Percentiles rank a stretch among this genome's conserved stretches.
phyloP scores from a whole-genome alignment of 2,797 vertebrate species.

The Pangasius krempfi region DNA sequence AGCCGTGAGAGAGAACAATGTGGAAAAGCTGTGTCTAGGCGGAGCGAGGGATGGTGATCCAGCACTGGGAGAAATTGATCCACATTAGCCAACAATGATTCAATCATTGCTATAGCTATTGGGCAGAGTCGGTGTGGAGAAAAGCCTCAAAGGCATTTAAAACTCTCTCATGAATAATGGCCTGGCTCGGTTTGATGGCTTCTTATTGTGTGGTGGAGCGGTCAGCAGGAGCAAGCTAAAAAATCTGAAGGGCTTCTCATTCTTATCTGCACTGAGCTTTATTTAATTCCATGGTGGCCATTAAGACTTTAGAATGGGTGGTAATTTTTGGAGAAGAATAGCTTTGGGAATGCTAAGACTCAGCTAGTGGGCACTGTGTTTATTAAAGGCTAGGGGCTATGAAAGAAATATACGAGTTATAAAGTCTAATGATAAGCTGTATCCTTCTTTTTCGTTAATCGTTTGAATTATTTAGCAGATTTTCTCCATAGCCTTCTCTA shows the following conservation, averaged over 20 bases:
- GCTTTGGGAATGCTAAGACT: neutral
- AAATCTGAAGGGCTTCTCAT: neutral
- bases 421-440: neutral
- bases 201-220: slow-evolving; percentile 18
- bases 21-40: neutral
- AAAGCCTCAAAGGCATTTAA: slow-evolving; percentile 5
- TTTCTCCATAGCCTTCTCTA: neutral
- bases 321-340: neutral
- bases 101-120: neutral
- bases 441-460: neutral
- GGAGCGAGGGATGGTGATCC: neutral
- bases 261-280: neutral
- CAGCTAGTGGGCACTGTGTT: neutral
- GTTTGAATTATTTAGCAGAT: neutral
- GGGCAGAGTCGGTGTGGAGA: neutral
- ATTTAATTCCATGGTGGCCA: slow-evolving; percentile 9
- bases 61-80: neutral
- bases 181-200: slow-evolving; percentile 5
- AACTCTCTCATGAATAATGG: slow-evolving; percentile 17
- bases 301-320: neutral
- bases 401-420: neutral
- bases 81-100: neutral
- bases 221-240: slow-evolving; percentile 6
- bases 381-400: neutral
- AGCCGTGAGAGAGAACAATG: neutral